Conservation (phyloP, 2,797 vertebrate species). For the Emydoidea blandingii region DNA sequence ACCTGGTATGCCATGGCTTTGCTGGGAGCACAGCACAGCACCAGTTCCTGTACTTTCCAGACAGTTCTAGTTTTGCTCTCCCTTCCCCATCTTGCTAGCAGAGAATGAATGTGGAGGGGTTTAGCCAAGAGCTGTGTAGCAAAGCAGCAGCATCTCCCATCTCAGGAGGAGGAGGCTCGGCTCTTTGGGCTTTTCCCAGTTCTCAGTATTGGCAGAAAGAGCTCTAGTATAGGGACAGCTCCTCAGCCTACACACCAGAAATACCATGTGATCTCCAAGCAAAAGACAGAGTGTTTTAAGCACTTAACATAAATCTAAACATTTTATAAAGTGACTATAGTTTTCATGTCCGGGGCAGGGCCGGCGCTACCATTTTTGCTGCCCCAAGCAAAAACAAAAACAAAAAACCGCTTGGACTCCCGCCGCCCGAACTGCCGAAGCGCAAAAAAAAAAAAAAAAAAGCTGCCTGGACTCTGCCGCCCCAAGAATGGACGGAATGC, state of each 20-base stretch:
- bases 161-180: neutral
- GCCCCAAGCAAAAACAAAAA: no score
- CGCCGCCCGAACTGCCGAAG: no score
- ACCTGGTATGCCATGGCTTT: neutral
- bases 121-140: neutral
- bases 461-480: no score
- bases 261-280: neutral
- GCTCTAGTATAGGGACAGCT: neutral
- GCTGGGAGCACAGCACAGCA: neutral
- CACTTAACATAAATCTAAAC: neutral
- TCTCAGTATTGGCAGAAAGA: neutral
- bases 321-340: neutral
- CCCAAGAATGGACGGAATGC: no score
- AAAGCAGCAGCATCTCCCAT: neutral
- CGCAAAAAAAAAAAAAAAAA: no score
- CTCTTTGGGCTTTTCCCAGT: neutral
- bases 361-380: no score
- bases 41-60: neutral
- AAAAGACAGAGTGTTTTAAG: neutral
- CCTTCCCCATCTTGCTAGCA: neutral
- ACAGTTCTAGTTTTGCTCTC: neutral
- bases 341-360: neutral
- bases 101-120: neutral
- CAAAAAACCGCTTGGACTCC: no score
- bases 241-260: neutral